Conservation (phyloP, 2,797 vertebrate genomes). For the Pangasius djambal region DNA sequence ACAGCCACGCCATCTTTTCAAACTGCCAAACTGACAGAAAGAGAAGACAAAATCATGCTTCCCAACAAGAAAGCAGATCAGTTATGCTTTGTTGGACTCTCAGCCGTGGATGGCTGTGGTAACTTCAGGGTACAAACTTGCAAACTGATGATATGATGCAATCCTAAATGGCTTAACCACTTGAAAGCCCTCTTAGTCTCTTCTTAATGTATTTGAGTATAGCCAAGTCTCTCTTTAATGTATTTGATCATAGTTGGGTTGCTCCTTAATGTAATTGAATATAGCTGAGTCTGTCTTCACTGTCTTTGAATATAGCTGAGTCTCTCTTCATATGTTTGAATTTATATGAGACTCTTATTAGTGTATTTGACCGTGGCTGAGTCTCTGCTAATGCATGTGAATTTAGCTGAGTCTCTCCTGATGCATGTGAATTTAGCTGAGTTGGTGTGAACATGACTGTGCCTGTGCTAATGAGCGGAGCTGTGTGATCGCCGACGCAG, state of each 20-base stretch:
- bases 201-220: not conserved
- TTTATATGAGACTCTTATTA: not conserved
- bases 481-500: not conserved
- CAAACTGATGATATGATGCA: not conserved
- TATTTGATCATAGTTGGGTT: not conserved
- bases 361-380: not conserved
- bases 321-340: slow-evolving; percentile 15
- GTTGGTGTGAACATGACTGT: not conserved
- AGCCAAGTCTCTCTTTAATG: not conserved
- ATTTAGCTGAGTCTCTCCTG: not conserved
- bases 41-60: not conserved
- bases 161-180: not conserved
- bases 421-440: not conserved
- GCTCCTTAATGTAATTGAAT: not conserved
- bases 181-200: not conserved
- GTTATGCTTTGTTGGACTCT: not conserved
- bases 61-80: not conserved
- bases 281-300: not conserved
- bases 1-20: not conserved
- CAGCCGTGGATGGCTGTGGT: not conserved
- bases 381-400: not conserved
- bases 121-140: not conserved
- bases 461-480: not conserved
- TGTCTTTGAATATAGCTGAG: not conserved
- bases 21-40: not conserved